Base-by-base conservation (phyloP, 64 coral and sea anemone genomes). In the Stichodactyla mertensii region DNA sequence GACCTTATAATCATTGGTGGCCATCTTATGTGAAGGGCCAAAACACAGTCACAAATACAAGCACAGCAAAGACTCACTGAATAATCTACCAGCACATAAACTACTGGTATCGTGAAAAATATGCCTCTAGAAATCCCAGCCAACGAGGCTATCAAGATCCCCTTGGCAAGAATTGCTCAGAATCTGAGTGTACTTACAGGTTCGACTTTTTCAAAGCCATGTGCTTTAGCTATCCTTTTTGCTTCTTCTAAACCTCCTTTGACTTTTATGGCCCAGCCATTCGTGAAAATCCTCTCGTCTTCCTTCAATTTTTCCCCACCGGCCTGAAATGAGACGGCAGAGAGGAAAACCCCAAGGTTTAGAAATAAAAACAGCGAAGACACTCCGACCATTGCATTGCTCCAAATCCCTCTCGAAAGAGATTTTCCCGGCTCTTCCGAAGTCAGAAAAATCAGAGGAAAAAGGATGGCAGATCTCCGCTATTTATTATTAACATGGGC, bases 161-260 rank as follows among this genome's bases (percentile, higher is more conserved):
- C 24, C n/a, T 11, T 12, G n/a, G 24, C 1, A 31, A 13, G 11
- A 54, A 81, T 6, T 81, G 52, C 53, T 15, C 15, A 53, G 7
- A 81, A 15, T 81, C 16, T 2, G 52, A 55, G 4, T 23, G 4
- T 79, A 54, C 94, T 85, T 89, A 99, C 97, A 77, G 91, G 85
- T 70, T 99, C 88, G 51, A 99, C 83, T 89, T 89, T 95, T 16
- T 95, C 93, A 87, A 99, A 99, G 77, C 97, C 97, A 89, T 99
- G 88, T n/a, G 89, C 88, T 83, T 90, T 88, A 15, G 97, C 97
- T 56, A 99, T 82, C 85, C 78, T 83, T 61, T 93, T 99, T 80
- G 97, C 97, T 15, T 85, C 70, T 54, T 92, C 88, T 52, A 99
- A 81, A 12, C 93, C 97, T 16, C 97, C 97, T 18, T 92, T 88